These are phyloP conservation scores for Coelopa pilipes DNA, from an alignment of 2,888 invertebrate species.

Conservation along the genomic window DNA sequence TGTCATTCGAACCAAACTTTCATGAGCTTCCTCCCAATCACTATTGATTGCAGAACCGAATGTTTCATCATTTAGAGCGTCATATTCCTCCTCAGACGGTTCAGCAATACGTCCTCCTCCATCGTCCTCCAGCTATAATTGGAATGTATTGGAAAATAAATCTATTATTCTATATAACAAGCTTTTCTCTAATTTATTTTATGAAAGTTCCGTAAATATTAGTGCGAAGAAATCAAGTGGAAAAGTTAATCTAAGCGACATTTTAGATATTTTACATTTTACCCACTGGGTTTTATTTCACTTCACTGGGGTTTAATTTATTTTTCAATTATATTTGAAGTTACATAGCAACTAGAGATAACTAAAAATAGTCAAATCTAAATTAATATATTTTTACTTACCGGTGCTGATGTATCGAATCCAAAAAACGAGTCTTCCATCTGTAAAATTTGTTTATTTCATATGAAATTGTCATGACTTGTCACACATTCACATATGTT, in stretches of 20 bases:
- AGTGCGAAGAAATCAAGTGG: no score
- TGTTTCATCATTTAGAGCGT: slow-evolving; percentile 92
- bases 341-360: no score
- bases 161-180: neutral
- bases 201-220: no score
- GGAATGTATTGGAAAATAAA: neutral
- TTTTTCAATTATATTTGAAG: no score
- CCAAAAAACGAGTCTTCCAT: slow-evolving; percentile 92
- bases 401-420: slow-evolving; percentile 82
- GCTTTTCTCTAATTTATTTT: no score
- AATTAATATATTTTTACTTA: slow-evolving; percentile 68
- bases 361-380: no score
- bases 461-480: slow-evolving; percentile 76
- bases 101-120: slow-evolving; percentile 71
- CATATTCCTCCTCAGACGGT: slow-evolving; percentile 84
- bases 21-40: slow-evolving; percentile 81
- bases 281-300: no score
- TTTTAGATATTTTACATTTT: no score
- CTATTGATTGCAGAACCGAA: slow-evolving; percentile 83
- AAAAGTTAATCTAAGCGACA: neutral
- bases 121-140: slow-evolving; percentile 58
- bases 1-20: slow-evolving; percentile 71
- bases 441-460: slow-evolving; percentile 71
- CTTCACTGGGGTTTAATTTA: no score
- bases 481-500: slow-evolving; percentile 68